Percentiles rank a stretch among this genome's conserved stretches.
These are phyloP conservation scores for Trigoniulus corallinus DNA, from an alignment of 1,140 invertebrate genomes.

Conservation along the genomic window DNA sequence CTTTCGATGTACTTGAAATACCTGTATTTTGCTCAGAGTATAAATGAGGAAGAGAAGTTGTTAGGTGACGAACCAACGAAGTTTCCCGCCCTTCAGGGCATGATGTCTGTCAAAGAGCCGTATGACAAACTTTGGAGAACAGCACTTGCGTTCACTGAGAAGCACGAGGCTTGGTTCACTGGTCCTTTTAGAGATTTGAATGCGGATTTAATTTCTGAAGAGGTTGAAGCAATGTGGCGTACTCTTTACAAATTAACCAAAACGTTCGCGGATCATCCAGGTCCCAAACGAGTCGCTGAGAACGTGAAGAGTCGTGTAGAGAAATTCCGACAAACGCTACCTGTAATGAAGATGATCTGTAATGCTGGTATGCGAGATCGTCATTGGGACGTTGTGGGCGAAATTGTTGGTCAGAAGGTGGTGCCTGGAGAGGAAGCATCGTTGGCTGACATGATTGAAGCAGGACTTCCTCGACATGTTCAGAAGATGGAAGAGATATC, in stretches of 20 bases:
- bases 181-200: conserved; percentile 61
- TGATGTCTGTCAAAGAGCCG: conserved; percentile 64
- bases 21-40: conserved; percentile 23
- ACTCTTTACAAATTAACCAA: conserved; percentile 63
- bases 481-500: conserved; percentile 70
- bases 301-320: conserved; percentile 61
- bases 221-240: conserved; percentile 67
- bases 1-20: conserved; percentile 7
- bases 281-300: conserved; percentile 70
- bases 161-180: conserved; percentile 42
- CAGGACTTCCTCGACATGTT: conserved; percentile 58
- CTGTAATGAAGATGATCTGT: conserved; percentile 70
- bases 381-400: conserved; percentile 74
- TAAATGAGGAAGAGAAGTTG: conserved; percentile 70
- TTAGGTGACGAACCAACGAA: conserved; percentile 69
- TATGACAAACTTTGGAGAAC: conserved; percentile 86
- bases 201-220: conserved; percentile 61
- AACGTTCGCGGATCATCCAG: conserved; percentile 55
- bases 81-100: conserved; percentile 53
- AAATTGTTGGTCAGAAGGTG: conserved; percentile 49
- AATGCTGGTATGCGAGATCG: conserved; percentile 72
- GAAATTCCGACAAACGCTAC: conserved; percentile 73
- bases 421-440: conserved; percentile 43
- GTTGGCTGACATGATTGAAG: conserved; percentile 73
- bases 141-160: conserved; percentile 62